Evolutionary conservation across 2,113 vertebrate species (phyloP).

Genomic region (Sciurus niger): DNA sequence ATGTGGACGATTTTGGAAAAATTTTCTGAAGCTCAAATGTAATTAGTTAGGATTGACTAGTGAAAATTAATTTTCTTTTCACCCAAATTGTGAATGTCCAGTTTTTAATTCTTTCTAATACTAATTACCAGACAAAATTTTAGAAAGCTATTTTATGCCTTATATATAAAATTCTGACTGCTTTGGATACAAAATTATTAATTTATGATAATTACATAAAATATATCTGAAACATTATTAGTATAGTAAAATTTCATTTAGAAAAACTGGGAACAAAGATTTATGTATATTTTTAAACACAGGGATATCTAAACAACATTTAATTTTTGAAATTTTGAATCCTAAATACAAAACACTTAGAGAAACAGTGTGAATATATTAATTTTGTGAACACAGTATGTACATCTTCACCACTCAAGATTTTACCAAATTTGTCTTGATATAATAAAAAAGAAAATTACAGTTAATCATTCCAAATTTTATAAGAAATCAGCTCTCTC

Average conservation of each 20-base stretch:
- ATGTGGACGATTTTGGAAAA: neutral
- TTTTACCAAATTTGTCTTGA: conserved; percentile 28
- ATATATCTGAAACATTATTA: conserved; percentile 52
- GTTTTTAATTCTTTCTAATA: conserved; percentile 42
- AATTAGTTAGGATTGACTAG: neutral
- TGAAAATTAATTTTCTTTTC: conserved; percentile 56
- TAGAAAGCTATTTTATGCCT: neutral
- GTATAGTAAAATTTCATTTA: conserved; percentile 55
- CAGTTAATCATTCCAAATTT: conserved; percentile 49
- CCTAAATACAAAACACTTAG: neutral
- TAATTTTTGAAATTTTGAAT: conserved; percentile 36
- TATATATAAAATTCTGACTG: conserved; percentile 7
- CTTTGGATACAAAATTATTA: conserved; percentile 31
- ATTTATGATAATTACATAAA: conserved; percentile 56
- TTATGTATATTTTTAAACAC: conserved; percentile 45
- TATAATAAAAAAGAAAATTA: conserved; percentile 31
- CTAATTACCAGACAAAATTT: conserved; percentile 32
- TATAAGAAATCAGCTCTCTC: conserved; percentile 51
- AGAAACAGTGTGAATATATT: neutral
- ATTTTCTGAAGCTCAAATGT: neutral
- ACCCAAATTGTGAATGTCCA: conserved; percentile 36
- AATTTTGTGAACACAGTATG: neutral
- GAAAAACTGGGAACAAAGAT: neutral
- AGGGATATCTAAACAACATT: neutral
- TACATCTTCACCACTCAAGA: neutral